These are phyloP conservation scores for Archips xylosteana DNA, from an alignment of 2,888 invertebrate genomes.

Conservation along the genomic window DNA sequence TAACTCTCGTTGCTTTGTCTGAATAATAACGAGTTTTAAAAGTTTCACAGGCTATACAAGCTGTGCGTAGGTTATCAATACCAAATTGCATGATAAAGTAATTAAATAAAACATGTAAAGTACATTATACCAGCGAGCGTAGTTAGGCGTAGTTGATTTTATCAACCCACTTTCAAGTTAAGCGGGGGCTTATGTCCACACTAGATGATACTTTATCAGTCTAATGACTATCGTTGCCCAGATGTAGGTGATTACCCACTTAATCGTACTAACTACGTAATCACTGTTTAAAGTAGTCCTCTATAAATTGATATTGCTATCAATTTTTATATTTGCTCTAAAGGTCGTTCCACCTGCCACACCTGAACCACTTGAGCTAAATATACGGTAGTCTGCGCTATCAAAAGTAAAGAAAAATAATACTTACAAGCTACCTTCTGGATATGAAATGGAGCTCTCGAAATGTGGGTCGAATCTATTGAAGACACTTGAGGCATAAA, in stretches of 20 bases:
- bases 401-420: conserved; percentile 46
- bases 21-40: neutral
- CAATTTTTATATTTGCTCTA: conserved; percentile 36
- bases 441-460: conserved; percentile 62
- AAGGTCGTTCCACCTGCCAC: conserved; percentile 38
- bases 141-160: conserved; percentile 16
- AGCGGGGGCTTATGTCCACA: conserved; percentile 20
- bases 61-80: conserved; percentile 2
- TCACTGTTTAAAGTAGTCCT: conserved; percentile 35
- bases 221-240: conserved; percentile 32
- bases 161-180: conserved; percentile 33
- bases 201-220: conserved; percentile 31
- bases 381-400: conserved; percentile 36
- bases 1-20: conserved; percentile 5
- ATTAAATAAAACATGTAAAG: conserved; percentile 17
- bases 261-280: conserved; percentile 28
- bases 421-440: conserved; percentile 50
- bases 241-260: conserved; percentile 35
- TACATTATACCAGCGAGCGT: neutral
- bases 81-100: neutral
- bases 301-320: conserved; percentile 38
- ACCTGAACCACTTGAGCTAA: conserved; percentile 39
- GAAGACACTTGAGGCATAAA: conserved; percentile 67
- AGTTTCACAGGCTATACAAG: neutral
- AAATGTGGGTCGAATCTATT: conserved; percentile 70